Percentiles rank a stretch among this genome's conserved stretches.
Conservation (phyloP, 2,113 vertebrate genomes). For the Myodes glareolus region DNA sequence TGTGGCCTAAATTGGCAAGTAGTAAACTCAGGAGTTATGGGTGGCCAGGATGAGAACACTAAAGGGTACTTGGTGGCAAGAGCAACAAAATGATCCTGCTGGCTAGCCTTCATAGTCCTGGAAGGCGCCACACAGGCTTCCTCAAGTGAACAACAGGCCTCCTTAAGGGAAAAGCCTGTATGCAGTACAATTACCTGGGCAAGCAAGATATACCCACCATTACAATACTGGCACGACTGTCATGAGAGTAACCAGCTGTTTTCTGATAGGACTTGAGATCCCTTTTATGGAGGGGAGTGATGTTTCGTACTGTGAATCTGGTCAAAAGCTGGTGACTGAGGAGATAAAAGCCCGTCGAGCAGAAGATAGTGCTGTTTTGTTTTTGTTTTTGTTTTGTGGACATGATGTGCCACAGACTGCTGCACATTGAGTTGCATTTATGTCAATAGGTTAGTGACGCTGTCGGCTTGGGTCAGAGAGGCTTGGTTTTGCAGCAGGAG, state of each 20-base stretch:
- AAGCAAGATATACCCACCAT: too few relatives aligned
- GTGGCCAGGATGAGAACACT: background rate
- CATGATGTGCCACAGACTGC: background rate
- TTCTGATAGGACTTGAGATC: background rate
- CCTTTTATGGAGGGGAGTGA: background rate
- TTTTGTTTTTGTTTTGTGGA: background rate
- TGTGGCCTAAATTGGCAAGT: background rate
- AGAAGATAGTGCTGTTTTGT: background rate
- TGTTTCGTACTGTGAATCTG: background rate
- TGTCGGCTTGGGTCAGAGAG: background rate
- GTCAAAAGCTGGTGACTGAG: background rate
- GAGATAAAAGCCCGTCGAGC: background rate
- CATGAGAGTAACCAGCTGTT: background rate
- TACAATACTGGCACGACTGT: background rate
- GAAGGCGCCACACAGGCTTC: background rate
- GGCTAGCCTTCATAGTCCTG: background rate
- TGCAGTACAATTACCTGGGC: too few relatives aligned
- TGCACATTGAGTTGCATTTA: background rate
- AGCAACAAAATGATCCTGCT: background rate
- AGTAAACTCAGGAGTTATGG: background rate
- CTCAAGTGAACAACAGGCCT: too few relatives aligned
- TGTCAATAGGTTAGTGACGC: background rate
- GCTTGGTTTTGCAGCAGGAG: background rate
- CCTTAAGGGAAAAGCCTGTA: too few relatives aligned
- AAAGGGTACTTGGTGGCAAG: background rate